Percentiles rank a stretch among this genome's conserved stretches.
These are phyloP conservation scores for Amphimedon queenslandica DNA, from an alignment of 37 sponge, comb jelly and placozoan species.

Conservation along the genomic window DNA sequence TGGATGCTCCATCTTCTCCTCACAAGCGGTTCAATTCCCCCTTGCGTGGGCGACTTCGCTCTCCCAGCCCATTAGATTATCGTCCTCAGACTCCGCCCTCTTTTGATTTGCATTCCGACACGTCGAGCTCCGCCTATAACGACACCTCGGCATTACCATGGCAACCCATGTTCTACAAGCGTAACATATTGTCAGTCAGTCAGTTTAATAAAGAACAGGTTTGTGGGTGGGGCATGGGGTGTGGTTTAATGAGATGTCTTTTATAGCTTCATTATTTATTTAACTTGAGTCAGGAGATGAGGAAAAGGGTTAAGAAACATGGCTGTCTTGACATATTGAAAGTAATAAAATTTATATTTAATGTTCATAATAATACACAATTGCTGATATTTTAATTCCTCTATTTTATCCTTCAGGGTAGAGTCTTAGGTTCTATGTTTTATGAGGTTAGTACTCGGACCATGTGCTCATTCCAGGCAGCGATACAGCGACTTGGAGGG, in stretches of 20 bases:
- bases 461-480: conserved; percentile 83
- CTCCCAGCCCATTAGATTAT: background rate
- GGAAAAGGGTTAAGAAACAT: conserved; percentile 48
- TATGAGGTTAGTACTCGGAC: conserved; percentile 98
- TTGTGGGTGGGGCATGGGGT: background rate
- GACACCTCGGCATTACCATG: background rate
- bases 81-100: background rate
- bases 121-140: too few species aligned
- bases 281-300: conserved; percentile 86
- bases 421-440: conserved; percentile 90
- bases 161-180: conserved; percentile 8
- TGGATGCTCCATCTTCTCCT: conserved; percentile 19
- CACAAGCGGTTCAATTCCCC: too few species aligned
- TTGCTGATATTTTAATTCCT: background rate
- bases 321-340: conserved; percentile 72
- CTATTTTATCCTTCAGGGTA: conserved; percentile 40
- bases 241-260: background rate
- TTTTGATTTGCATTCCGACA: background rate
- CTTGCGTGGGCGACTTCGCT: background rate
- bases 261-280: conserved; percentile 52
- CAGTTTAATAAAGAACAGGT: conserved; percentile 89
- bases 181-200: conserved; percentile 66
- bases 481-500: conserved; percentile 98
- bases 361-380: too few species aligned
- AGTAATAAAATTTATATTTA: too few species aligned